Base-by-base conservation (phyloP, 2,888 invertebrate species). In the Heliconius ismenius region DNA sequence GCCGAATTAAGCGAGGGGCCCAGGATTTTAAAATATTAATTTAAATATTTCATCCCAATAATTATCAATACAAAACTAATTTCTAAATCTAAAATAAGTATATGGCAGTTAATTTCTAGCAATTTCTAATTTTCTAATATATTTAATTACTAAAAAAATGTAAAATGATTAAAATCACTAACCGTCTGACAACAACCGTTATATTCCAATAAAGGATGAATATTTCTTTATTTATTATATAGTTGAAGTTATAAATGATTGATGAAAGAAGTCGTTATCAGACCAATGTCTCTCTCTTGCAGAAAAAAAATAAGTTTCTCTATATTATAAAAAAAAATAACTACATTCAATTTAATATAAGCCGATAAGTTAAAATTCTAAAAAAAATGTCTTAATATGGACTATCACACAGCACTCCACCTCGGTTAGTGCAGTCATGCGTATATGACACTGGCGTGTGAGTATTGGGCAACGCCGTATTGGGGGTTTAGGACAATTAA, bases 121-220 rank as follows among this genome's bases (percentile, higher is more conserved):
- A 75, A 49, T 67, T 58, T 76, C 74, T 78, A 79, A 58, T 21
- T 43, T 21, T 72, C 32, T 68, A 75, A n/a, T 13, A 36, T 32
- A 18, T 7, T 32, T 32, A 32, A 62, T 18, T 28, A 74, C 63
- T 68, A 72, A 77, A 58, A 54, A 75, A 73, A 73, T 49, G 9
- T 49, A 69, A 69, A 69, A 54, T 54, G 21, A 13, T n/a, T 70
- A 58, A 49, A 72, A 76, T 79, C 79, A 79, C 79, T 79, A 79
- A 79, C 79, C 79, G 67, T 74, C 69, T 75, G 64, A 63, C 49
- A 73, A 75, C 74, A 78, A 75, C 67, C 74, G 64, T 60, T 76
- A 24, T 43, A 65, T 67, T 21, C 18, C 21, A 67, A 39, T 67
- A 39, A 39, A 67, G 39, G n/a, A 65, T 65, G n/a, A 43, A 15